phyloP scores from a whole-genome alignment of 2,797 vertebrate species.

The Syndactyla subalaris region DNA sequence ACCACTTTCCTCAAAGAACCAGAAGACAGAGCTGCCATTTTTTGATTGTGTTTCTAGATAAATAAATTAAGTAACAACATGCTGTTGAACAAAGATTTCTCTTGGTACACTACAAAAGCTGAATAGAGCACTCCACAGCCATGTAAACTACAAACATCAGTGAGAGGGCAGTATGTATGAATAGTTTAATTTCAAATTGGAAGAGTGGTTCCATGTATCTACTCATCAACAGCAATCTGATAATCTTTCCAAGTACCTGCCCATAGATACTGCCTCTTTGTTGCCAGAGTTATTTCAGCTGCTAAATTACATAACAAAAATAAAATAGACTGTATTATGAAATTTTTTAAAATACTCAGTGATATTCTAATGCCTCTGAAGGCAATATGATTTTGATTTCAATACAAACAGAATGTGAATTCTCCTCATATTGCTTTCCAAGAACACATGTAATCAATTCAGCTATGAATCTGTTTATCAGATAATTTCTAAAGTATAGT shows the following conservation, averaged over 20 bases:
- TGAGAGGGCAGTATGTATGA: neutral
- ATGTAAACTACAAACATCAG: neutral
- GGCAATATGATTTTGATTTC: neutral
- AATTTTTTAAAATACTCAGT: neutral
- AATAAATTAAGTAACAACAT: neutral
- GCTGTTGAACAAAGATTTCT: neutral
- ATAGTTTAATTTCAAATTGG: neutral
- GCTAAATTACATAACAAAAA: neutral
- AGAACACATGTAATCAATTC: neutral
- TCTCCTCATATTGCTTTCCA: neutral
- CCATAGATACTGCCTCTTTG: neutral
- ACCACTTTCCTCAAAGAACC: neutral
- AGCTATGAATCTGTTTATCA: neutral
- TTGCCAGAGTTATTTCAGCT: neutral
- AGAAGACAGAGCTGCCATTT: neutral
- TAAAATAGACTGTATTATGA: neutral
- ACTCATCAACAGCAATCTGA: neutral
- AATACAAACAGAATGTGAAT: neutral
- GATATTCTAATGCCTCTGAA: neutral
- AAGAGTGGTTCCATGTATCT: neutral
- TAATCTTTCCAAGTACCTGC: neutral
- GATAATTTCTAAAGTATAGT: neutral
- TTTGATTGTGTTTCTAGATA: neutral
- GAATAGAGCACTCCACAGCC: neutral
- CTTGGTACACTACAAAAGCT: neutral